phyloP scores from a whole-genome alignment of 2,888 invertebrate genomes.

The Onchidella celtica region DNA sequence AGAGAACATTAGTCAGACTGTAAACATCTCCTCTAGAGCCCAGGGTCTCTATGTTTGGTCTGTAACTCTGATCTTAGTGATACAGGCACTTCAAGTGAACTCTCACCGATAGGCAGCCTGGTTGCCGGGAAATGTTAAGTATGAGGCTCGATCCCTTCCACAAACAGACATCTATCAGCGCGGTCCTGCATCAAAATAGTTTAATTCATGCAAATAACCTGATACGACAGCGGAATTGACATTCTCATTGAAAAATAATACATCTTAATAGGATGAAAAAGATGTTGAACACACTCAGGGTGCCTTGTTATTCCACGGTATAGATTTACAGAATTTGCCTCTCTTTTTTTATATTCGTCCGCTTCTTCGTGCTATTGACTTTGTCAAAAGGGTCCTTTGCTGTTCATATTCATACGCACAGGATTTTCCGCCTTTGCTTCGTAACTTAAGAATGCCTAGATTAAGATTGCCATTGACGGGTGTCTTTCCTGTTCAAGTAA shows the following conservation, averaged over 20 bases:
- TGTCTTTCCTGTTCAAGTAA: no score
- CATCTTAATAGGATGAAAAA: no score
- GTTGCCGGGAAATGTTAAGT: constrained; percentile 21
- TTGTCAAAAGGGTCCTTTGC: no score
- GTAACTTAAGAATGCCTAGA: no score
- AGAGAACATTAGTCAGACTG: constrained; percentile 17
- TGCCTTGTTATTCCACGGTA: no score
- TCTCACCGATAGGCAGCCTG: not conserved
- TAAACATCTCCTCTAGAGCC: constrained; percentile 14
- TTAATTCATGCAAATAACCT: constrained; percentile 22
- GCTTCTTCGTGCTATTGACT: no score
- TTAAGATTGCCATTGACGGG: no score
- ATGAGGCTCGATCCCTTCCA: not conserved
- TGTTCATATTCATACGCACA: no score
- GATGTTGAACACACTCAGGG: no score
- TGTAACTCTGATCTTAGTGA: constrained; percentile 26
- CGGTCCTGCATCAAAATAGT: not conserved
- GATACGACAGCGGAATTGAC: constrained; percentile 12
- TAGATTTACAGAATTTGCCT: no score
- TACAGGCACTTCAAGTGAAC: constrained; percentile 19
- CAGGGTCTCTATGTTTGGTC: constrained; percentile 7
- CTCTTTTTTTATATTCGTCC: no score
- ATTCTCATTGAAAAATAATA: not conserved
- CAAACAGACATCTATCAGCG: not conserved
- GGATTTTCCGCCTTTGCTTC: no score